Base-by-base conservation (phyloP, 2,113 vertebrate species). In the Onychorhynchus coronatus region DNA sequence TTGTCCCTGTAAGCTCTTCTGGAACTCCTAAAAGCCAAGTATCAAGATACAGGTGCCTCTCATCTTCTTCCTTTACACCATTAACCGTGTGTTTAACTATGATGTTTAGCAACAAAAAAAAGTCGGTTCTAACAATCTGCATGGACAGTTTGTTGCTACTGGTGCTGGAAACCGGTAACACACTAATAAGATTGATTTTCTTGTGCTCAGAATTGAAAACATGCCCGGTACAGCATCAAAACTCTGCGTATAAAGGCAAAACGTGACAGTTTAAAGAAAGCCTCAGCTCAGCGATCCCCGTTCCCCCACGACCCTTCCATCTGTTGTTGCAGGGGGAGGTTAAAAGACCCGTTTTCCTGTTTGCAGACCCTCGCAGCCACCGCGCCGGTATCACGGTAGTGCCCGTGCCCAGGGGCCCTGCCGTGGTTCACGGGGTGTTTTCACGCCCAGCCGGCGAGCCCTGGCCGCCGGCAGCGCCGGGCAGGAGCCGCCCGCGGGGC, bases 341-440 rank as follows among this genome's bases (percentile, higher is more conserved):
- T 7, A 9, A 9, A 8, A 33, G 31, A 23, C 4, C 47, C 10
- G 2, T 47, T 20, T 47, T 65, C 25, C 25, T 0, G 33, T 12
- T 14, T 0, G 44, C 21, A 24, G 1, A 12, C 5, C 33, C 5
- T 2, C 27, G 7, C 4, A 11, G 25, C 5, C 55, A 1, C 42
- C 21, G 24, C 5, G 52, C 3, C 70, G 0, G 1, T 0, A 2
- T 2, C 5, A 1, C 13, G 1, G 2, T 24, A 1, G 11, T 2
- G 39, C 0, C 2, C 44, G 52, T 53, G 52, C 0, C 2, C 8
- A 1, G 1, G 14, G 30, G 7, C 21, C n/a, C 28, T 19, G 17
- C 4, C 27, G 0, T 5, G n/a, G 25, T 25, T 42, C 12, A 1
- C 31, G 3, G 3, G 1, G 7, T 8, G 1, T 1, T 18, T 50